Evolutionary conservation across 2,113 vertebrate species (phyloP).

Genomic region (Myotis yumanensis): DNA sequence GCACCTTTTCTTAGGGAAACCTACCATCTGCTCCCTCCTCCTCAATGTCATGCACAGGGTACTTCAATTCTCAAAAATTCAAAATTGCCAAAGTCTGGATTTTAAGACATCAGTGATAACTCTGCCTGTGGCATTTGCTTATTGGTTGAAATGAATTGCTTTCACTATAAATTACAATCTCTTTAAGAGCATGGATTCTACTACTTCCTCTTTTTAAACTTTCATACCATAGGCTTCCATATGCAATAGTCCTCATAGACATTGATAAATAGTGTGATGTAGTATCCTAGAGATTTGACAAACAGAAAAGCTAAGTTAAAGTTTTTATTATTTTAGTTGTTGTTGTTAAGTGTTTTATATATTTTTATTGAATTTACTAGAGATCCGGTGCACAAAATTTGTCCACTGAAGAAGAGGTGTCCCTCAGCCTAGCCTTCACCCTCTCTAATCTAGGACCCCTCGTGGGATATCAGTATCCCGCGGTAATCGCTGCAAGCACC

Average conservation of each 20-base stretch:
- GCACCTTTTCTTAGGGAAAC: not conserved
- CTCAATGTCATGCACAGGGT: not conserved
- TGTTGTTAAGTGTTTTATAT: not conserved
- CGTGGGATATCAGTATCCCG: no score
- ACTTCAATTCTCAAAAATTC: not conserved
- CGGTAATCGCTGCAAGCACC: no score
- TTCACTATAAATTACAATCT: not conserved
- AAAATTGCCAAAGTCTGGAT: not conserved
- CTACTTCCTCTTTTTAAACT: not conserved
- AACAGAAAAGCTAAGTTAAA: not conserved
- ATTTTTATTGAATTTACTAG: not conserved
- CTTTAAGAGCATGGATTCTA: not conserved
- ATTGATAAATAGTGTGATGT: not conserved
- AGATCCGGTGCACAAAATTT: no score
- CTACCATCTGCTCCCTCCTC: not conserved
- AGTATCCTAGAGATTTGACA: not conserved
- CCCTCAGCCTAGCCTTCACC: no score
- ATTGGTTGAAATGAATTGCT: not conserved
- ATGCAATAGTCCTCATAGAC: not conserved
- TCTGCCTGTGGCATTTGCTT: not conserved
- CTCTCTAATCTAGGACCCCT: no score
- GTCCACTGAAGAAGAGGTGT: no score
- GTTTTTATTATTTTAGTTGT: not conserved
- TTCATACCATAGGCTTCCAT: not conserved
- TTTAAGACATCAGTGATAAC: not conserved